Evolutionary conservation across 2,888 invertebrate species (phyloP), one percentile per base, ranked within the genome.

Genomic region (Acrobasis repandana): DNA sequence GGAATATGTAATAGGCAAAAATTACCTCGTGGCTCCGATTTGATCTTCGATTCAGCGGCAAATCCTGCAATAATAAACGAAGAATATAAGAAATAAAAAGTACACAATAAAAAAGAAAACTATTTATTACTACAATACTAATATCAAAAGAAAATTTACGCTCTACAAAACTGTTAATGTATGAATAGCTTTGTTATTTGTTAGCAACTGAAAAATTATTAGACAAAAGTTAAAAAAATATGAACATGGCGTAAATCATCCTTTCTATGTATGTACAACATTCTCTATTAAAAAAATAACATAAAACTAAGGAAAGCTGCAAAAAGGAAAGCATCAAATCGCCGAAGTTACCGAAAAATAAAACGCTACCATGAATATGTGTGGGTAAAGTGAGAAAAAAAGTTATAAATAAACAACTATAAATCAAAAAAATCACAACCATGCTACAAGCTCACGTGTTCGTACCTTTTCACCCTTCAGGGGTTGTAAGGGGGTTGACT

Each of bases 301-400:
- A 38, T 58, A 46, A 43, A 47, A 62, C 43, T 43, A 11, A 43
- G 10, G n/a, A 43, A 43, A 14, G 43, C 4, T 6, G 14, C 20
- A 54, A 65, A n/a, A 56, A 64, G 63, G 58, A 63, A 63, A 58
- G 58, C 75, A 79, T 78, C 77, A 68, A 59, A 52, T 52, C 64
- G 63, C 64, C 43, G 34, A 65, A 67, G 51, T 46, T 28, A 28
- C 28, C 28, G 28, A 56, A 66, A 52, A 61, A 54, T 57, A 56
- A 69, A 69, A 20, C 71, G 77, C 82, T 85, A 86, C 85, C 74
- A 82, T 85, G 85, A 78, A 83, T 82, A 86, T 86, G 86, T 88
- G 88, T 88, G 85, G 79, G 75, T 72, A 72, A 69, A 65, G 66
- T 68, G 70, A 67, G 62, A 67, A 67, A 72, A n/a, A 65, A 65